These are phyloP conservation scores for Florisuga fusca DNA, from an alignment of 2,797 vertebrate species.

Conservation along the genomic window DNA sequence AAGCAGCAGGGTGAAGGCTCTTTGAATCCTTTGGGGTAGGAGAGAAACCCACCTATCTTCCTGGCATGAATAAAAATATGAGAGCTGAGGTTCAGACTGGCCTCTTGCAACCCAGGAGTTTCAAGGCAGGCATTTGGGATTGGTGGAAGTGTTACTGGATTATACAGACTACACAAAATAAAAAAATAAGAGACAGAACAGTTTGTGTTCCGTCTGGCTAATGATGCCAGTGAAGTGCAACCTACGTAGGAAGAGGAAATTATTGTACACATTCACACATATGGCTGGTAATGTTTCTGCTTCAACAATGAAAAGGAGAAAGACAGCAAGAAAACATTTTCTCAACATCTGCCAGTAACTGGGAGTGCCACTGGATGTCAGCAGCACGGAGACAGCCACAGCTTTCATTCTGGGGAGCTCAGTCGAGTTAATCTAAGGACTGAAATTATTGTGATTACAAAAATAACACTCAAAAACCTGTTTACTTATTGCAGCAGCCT, in stretches of 20 bases:
- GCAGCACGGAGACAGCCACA: fast-evolving
- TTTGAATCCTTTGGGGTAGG: background rate
- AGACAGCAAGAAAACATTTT: background rate
- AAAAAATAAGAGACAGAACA: conserved; percentile 7
- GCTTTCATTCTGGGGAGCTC: background rate
- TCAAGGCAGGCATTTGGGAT: background rate
- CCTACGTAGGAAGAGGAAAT: conserved; percentile 51
- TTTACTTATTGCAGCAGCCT: background rate
- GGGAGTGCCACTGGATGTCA: background rate
- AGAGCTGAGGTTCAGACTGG: background rate
- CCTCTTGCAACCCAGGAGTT: background rate
- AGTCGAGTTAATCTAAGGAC: background rate
- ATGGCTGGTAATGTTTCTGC: conserved; percentile 14
- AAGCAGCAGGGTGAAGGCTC: background rate
- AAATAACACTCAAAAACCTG: background rate
- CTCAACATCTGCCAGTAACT: background rate
- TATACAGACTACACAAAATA: background rate
- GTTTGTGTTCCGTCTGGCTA: conserved; percentile 51
- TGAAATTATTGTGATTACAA: background rate
- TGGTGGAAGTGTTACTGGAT: background rate
- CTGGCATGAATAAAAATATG: background rate
- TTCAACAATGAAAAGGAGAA: conserved; percentile 40
- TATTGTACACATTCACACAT: conserved; percentile 33
- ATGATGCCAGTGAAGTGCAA: conserved; percentile 11
- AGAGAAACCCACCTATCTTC: background rate